phyloP scores from a whole-genome alignment of 2,888 invertebrate genomes.

The Melikaiella ostensackeni region DNA sequence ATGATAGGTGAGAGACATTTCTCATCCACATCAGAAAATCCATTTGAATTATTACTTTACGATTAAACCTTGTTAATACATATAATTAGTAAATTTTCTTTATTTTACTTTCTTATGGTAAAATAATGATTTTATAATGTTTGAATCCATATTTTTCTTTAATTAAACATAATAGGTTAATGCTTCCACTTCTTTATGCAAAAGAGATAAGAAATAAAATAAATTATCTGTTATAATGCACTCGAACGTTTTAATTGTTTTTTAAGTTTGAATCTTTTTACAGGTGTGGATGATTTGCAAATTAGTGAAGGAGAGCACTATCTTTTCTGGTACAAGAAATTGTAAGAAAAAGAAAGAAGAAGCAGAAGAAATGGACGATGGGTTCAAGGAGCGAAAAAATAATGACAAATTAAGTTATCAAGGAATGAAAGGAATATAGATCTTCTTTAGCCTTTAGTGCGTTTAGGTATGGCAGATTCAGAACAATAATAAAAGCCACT shows the following conservation, averaged over 20 bases:
- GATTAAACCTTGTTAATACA: no score
- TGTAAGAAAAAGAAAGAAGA: constrained; percentile 77
- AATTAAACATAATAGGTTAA: no score
- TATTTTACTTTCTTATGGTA: background rate
- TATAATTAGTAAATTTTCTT: no score
- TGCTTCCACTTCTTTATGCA: no score
- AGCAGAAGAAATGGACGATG: background rate
- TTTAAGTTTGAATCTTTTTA: constrained; percentile 66
- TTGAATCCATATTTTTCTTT: no score
- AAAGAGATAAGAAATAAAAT: background rate
- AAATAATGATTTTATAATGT: background rate
- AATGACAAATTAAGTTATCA: constrained; percentile 2
- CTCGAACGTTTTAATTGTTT: background rate
- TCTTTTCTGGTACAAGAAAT: constrained; percentile 95
- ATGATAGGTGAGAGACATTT: no score
- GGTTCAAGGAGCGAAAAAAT: background rate
- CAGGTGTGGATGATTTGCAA: constrained; percentile 91
- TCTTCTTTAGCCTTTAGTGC: background rate
- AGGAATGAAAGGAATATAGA: background rate
- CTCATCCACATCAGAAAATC: no score
- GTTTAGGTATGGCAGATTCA: background rate
- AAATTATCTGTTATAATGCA: background rate
- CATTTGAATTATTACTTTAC: no score
- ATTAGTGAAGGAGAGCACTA: constrained; percentile 94
- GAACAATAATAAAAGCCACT: constrained; percentile 1